These are phyloP conservation scores for Opisthograptis luteolata DNA, from an alignment of 2,888 invertebrate genomes.

Conservation along the genomic window DNA sequence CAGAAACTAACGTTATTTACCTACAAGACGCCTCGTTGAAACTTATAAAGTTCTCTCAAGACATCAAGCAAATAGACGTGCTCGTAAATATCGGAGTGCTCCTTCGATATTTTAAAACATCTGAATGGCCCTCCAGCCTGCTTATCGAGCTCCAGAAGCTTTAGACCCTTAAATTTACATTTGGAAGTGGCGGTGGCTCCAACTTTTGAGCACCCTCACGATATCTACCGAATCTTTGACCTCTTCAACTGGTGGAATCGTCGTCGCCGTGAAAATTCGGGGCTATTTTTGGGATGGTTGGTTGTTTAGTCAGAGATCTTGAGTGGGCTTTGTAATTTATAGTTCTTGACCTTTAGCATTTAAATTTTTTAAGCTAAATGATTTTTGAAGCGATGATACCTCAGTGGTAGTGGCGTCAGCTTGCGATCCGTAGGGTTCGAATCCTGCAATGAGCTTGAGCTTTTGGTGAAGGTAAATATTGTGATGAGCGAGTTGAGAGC, in stretches of 20 bases:
- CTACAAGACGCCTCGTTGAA: too few relatives aligned
- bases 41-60: not conserved
- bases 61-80: not conserved
- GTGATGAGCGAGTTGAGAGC: too few relatives aligned
- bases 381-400: too few relatives aligned
- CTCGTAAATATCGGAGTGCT: conserved; percentile 7
- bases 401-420: too few relatives aligned
- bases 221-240: conserved; percentile 16
- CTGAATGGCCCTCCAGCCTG: conserved; percentile 12
- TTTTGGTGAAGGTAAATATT: too few relatives aligned
- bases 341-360: too few relatives aligned
- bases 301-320: not conserved
- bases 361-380: too few relatives aligned
- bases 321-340: not conserved
- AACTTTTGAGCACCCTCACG: conserved; percentile 13
- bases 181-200: conserved; percentile 17
- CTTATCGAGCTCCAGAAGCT: conserved; percentile 20
- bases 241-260: conserved; percentile 7
- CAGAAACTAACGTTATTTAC: too few relatives aligned
- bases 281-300: conserved; percentile 5
- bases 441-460: too few relatives aligned
- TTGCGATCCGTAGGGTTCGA: too few relatives aligned
- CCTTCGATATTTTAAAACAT: conserved; percentile 22
- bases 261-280: conserved; percentile 9
- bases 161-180: conserved; percentile 26